Evolutionary conservation across 2,888 invertebrate genomes (phyloP).

Genomic region (Luperina testacea): DNA sequence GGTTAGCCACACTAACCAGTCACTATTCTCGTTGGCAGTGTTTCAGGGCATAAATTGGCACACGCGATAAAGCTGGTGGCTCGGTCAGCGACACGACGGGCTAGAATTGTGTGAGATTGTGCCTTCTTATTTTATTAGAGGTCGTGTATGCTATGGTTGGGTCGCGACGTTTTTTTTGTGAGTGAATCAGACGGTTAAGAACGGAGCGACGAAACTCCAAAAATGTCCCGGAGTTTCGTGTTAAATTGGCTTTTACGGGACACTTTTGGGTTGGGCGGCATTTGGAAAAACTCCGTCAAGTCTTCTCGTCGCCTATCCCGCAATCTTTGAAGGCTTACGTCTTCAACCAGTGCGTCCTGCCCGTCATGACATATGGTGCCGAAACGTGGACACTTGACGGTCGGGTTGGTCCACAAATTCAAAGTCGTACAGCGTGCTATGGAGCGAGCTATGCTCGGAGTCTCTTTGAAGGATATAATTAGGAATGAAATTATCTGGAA

Average conservation of each 20-base stretch:
- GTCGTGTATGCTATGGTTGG: slow-evolving; percentile 17
- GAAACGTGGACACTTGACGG: no score
- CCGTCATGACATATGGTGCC: no score
- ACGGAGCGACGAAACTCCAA: background rate
- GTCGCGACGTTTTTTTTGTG: slow-evolving; percentile 9
- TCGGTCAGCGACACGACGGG: slow-evolving; percentile 46
- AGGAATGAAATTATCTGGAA: no score
- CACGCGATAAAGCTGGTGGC: slow-evolving; percentile 49
- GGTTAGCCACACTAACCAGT: slow-evolving; percentile 5
- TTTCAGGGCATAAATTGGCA: slow-evolving; percentile 60
- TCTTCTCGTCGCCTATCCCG: no score
- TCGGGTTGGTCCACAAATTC: no score
- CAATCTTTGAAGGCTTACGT: no score
- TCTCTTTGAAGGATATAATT: no score
- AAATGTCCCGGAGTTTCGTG: background rate
- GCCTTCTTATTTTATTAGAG: slow-evolving; percentile 54
- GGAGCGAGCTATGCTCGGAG: no score
- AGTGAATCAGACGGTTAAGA: slow-evolving; percentile 20
- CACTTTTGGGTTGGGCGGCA: background rate
- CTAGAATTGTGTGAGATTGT: slow-evolving; percentile 43
- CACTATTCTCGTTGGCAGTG: slow-evolving; percentile 54
- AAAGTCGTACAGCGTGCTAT: no score
- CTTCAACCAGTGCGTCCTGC: no score
- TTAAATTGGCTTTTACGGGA: background rate
- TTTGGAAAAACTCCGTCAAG: no score